Conservation (phyloP, 2,113 vertebrate genomes). For the Hypomesus transpacificus region DNA sequence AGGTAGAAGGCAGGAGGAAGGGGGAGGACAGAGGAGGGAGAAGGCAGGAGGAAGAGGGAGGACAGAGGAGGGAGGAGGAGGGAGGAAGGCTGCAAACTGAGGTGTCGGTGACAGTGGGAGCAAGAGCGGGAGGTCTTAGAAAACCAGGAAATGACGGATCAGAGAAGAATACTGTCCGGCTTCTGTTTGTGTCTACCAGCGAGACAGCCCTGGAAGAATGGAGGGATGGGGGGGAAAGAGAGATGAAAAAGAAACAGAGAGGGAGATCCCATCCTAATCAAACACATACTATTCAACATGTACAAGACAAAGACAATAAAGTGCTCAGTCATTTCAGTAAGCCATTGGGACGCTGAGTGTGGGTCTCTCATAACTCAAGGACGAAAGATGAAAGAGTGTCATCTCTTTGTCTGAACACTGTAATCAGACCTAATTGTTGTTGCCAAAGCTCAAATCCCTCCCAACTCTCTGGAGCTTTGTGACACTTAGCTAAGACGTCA, state of each 20-base stretch:
- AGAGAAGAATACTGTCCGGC: neutral
- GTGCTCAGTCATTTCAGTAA: neutral
- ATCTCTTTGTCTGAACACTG: neutral
- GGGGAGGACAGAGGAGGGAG: neutral
- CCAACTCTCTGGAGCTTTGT: neutral
- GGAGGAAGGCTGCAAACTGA: neutral
- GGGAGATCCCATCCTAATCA: neutral
- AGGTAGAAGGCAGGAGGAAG: neutral
- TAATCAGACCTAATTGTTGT: slow-evolving; percentile 1
- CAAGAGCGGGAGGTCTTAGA: neutral
- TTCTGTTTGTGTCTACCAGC: neutral
- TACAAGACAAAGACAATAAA: neutral
- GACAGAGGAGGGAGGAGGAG: too few species aligned
- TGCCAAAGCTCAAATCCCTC: neutral
- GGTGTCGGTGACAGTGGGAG: too few species aligned
- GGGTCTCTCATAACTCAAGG: neutral
- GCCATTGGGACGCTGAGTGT: too few species aligned
- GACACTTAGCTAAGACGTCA: neutral
- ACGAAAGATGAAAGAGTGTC: neutral
- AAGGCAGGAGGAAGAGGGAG: neutral
- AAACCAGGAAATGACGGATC: neutral
- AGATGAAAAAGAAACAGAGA: neutral
- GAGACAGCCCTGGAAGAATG: neutral
- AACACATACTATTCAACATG: neutral
- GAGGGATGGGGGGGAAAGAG: neutral